Evolutionary conservation across 1,140 invertebrate species (phyloP), one percentile per base, ranked within the genome.

Genomic region (Schlechtendalia chinensis): DNA sequence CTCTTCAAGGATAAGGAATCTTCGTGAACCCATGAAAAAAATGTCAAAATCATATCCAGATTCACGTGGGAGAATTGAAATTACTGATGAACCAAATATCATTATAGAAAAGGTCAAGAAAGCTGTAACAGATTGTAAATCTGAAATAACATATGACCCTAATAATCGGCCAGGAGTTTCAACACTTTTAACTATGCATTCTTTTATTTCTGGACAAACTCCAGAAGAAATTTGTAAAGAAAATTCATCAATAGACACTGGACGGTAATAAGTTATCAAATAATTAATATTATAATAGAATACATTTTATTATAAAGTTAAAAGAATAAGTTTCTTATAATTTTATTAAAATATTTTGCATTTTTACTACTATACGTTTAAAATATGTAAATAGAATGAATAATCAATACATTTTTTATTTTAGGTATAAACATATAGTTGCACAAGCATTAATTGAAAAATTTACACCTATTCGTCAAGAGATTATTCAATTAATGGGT

Each of bases 11-110:
- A 87, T 98, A 24, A 90, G 90, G 84, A 97, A 94, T 85, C 86
- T 98, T 19, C 88, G 93, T 54, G 90, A 96, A 84, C 94, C 97
- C 0, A 84, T 84, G 0, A 93, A 94, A 84, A 99, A 99, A 88
- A 99, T 99, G 98, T 99, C 97, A 10, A 99, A 99, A 87, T 99
- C 97, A 0, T 93, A 96, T 83, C 82, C 87, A 0, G 91, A 96
- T 88, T 83, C 88, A 0, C 93, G 91, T 84, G 92, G 92, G 82
- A 87, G 92, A 77, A 94, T 99, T 67, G 89, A 93, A 75, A 85
- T 99, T 1, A 91, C 87, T 27, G 97, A 99, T 86, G 84, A 89
- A 1, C 90, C 94, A 0, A 94, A 97, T 53, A 84, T 86, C 50
- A 92, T 99, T 67, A 67, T 86, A 6, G 88, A 90, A 47, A 98